Conservation (phyloP, 1,140 invertebrate species). For the Bicyclus anynana region DNA sequence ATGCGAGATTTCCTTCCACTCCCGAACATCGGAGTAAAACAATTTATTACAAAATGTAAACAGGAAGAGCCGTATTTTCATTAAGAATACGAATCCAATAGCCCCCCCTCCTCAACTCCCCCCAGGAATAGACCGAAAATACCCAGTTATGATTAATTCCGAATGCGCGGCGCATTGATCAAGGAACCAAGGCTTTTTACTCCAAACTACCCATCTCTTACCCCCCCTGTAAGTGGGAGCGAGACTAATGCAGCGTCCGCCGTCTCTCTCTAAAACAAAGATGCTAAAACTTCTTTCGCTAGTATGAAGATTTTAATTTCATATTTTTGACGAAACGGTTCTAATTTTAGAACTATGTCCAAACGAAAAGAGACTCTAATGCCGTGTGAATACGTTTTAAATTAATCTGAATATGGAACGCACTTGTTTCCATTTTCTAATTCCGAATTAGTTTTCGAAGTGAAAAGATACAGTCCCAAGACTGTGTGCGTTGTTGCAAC, state of each 20-base stretch:
- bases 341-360: constrained; percentile 52
- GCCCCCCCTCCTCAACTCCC: constrained; percentile 33
- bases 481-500: constrained; percentile 44
- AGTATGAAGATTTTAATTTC: constrained; percentile 78
- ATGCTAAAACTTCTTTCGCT: constrained; percentile 77
- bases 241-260: constrained; percentile 68
- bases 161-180: constrained; percentile 74
- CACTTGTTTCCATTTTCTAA: constrained; percentile 73
- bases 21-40: constrained; percentile 67
- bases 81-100: constrained; percentile 71
- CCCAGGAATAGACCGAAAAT: constrained; percentile 72
- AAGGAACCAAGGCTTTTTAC: constrained; percentile 72
- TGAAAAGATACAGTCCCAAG: constrained; percentile 76
- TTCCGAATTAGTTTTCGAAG: constrained; percentile 75
- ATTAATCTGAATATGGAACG: constrained; percentile 17
- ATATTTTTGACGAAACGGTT: constrained; percentile 76
- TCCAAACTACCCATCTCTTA: constrained; percentile 66
- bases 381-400: constrained; percentile 13
- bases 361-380: constrained; percentile 33
- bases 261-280: constrained; percentile 75
- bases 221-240: constrained; percentile 45
- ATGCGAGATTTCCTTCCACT: constrained; percentile 43
- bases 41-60: constrained; percentile 77
- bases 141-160: constrained; percentile 76
- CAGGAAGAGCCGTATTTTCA: constrained; percentile 75